Base-by-base conservation (phyloP, 2,797 vertebrate genomes). In the Neosilurus mollespiculum region DNA sequence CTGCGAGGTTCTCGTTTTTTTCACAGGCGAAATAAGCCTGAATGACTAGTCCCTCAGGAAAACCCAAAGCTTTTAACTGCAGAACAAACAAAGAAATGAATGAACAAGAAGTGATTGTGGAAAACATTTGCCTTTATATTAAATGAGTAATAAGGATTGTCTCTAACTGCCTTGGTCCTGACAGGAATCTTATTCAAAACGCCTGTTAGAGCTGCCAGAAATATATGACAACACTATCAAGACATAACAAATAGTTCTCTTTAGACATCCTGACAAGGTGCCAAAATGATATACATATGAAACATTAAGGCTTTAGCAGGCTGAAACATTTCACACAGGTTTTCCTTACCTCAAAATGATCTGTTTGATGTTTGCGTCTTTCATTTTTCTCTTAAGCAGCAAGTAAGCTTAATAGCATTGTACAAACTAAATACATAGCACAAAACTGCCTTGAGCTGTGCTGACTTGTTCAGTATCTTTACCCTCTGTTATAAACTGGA, bases 21-120 rank as follows among this genome's bases (percentile, higher is more conserved):
- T 95, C 94, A 34, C 94, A 95, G 73, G 94, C 94, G 3, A 95
- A 95, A 87, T 95, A 95, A 34, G 94, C 94, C 90, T 95, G 94
- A 86, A 95, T 94, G 85, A 95, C 94, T 72, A 95, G 92, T 78
- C 94, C 94, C 84, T 95, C 94, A 12, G 94, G 94, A 84, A 95
- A 95, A 9, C 94, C 94, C 90, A 95, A 87, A 0, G 94, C 94
- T 93, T 94, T 95, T 92, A 95, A 93, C 94, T 95, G 89, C 49
- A 93, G 90, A 26, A 88, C 82, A 82, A 30, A 87, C 22, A 86
- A 67, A 87, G 24, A 84, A 2, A 49, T 0, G 62, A 22, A 30
- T 51, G 61, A 53, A 78, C 61, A 18, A 30, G 9, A 64, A 51
- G 10, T 2, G 20, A 30, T 75, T 34, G 54, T 10, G 16, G 24